These are phyloP conservation scores for Anodontia alba DNA, from an alignment of 2,888 invertebrate genomes.

Conservation along the genomic window DNA sequence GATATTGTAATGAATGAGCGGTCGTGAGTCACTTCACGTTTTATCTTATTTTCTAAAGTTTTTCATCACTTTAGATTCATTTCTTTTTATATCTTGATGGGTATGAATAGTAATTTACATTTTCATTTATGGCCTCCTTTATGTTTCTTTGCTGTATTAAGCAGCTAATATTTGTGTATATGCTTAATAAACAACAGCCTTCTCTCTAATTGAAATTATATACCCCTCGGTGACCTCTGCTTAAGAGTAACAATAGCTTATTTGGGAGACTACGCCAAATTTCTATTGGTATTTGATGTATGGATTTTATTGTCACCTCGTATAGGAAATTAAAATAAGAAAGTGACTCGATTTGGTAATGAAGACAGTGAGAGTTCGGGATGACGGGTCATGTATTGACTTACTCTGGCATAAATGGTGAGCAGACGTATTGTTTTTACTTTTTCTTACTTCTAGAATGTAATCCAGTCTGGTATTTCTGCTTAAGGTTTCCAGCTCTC, in stretches of 20 bases:
- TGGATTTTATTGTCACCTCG: conserved; percentile 70
- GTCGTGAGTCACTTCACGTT: conserved; percentile 43
- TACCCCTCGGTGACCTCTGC: conserved; percentile 69
- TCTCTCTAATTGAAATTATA: conserved; percentile 68
- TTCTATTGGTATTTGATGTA: conserved; percentile 74
- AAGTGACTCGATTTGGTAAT: conserved; percentile 72
- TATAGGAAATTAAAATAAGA: conserved; percentile 74
- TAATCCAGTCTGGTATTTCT: background rate
- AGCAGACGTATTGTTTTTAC: background rate
- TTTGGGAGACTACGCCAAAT: conserved; percentile 71
- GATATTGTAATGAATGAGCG: conserved; percentile 67
- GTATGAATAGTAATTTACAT: conserved; percentile 58
- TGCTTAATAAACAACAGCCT: conserved; percentile 69
- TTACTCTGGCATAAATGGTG: conserved; percentile 30
- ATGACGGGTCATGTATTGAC: conserved; percentile 36
- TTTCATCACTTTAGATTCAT: conserved; percentile 62
- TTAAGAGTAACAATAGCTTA: conserved; percentile 66
- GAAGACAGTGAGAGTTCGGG: conserved; percentile 54
- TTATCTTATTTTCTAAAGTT: conserved; percentile 52
- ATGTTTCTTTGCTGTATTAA: conserved; percentile 56
- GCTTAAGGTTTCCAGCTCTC: too few relatives aligned
- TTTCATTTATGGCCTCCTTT: conserved; percentile 53
- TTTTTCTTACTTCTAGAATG: background rate
- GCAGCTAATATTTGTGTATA: conserved; percentile 65
- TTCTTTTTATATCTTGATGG: conserved; percentile 62